Conservation (phyloP, 2,797 vertebrate species). For the Glossophaga mutica region DNA sequence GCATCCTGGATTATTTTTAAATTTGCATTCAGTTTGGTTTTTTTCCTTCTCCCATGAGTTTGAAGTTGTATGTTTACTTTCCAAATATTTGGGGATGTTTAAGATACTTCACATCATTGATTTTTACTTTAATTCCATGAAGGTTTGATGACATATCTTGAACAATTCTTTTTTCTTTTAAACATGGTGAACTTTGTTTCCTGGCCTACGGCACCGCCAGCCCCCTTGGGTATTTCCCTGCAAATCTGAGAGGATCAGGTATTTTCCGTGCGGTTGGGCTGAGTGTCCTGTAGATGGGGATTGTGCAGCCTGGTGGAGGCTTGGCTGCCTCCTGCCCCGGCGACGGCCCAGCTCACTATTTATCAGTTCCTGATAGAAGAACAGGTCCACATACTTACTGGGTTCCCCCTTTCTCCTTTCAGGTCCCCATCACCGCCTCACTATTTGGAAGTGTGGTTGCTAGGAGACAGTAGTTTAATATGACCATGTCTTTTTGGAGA, state of each 20-base stretch:
- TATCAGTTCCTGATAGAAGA: neutral
- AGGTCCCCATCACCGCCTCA: neutral
- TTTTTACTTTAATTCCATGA: neutral
- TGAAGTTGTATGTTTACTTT: neutral
- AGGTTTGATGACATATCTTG: neutral
- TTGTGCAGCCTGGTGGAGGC: neutral
- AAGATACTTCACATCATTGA: neutral
- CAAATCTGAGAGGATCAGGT: neutral
- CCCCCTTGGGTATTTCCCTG: neutral
- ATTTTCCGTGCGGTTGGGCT: too few species aligned
- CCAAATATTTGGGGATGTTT: neutral
- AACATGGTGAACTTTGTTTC: neutral
- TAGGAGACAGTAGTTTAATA: neutral
- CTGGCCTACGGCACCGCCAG: rapidly evolving
- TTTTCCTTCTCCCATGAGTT: neutral
- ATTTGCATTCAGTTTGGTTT: neutral
- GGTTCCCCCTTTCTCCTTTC: neutral
- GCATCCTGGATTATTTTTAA: neutral
- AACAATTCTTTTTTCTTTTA: neutral
- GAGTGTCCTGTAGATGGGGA: neutral
- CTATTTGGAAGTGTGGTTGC: neutral
- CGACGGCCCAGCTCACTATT: neutral
- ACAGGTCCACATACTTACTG: neutral
- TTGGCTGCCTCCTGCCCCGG: neutral
- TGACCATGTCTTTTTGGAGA: neutral